Percentiles rank a stretch among this genome's conserved stretches.
Evolutionary conservation across 1,140 invertebrate genomes (phyloP).

Genomic region (Drosophila bipectinata): DNA sequence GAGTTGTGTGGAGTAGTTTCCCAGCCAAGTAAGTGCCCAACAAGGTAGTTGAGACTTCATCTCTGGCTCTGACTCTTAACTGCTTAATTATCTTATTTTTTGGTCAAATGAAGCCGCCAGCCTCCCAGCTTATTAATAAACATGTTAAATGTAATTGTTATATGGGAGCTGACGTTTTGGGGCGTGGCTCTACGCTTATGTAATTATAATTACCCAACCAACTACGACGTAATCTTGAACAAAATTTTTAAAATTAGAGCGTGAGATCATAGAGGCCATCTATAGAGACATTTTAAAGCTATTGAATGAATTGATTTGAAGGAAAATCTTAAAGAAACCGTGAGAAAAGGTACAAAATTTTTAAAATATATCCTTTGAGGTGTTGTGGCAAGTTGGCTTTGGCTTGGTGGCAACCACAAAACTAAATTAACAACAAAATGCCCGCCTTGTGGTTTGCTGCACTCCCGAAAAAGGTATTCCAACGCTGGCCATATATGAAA

Average conservation of each 20-base stretch:
- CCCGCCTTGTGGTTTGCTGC: slow-evolving; percentile 19
- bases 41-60: slow-evolving; percentile 44
- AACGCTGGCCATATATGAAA: slow-evolving; percentile 52
- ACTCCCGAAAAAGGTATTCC: slow-evolving; percentile 51
- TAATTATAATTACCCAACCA: slow-evolving; percentile 41
- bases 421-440: slow-evolving; percentile 47
- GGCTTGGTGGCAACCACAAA: slow-evolving; percentile 29
- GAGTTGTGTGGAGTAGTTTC: slow-evolving; percentile 6
- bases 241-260: slow-evolving; percentile 13
- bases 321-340: slow-evolving; percentile 9
- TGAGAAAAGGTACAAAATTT: slow-evolving; percentile 35
- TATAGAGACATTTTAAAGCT: not conserved
- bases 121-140: slow-evolving; percentile 54
- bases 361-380: slow-evolving; percentile 21
- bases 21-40: slow-evolving; percentile 37
- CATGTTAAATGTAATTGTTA: slow-evolving; percentile 62
- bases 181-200: slow-evolving; percentile 25
- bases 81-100: slow-evolving; percentile 50
- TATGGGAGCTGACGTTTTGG: slow-evolving; percentile 34
- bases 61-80: slow-evolving; percentile 16
- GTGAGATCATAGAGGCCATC: slow-evolving; percentile 3
- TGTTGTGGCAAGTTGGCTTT: slow-evolving; percentile 26
- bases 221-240: slow-evolving; percentile 8
- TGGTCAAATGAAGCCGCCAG: slow-evolving; percentile 43
- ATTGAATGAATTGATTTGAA: not conserved